Base-by-base conservation (phyloP, 2,888 invertebrate genomes). In the Agrochola litura region DNA sequence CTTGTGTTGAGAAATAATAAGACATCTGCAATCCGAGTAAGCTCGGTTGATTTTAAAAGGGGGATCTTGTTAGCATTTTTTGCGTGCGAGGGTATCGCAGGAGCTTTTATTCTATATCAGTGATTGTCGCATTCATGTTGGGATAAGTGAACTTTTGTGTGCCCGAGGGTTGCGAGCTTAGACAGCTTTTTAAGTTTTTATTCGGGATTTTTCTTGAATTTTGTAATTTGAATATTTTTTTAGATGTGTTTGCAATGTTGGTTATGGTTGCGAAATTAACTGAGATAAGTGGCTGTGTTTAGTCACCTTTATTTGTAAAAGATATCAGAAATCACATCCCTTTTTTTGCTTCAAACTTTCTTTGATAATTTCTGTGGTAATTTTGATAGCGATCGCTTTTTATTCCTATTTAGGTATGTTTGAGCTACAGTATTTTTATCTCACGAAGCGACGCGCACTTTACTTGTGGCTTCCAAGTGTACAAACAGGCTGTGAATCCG, bases 61-160 rank as follows among this genome's bases (percentile, higher is more conserved):
- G 77, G 81, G 75, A 68, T 84, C 87, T 88, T 83, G 86, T 84
- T 72, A 73, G 73, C 72, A 52, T 86, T 91, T 91, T 92, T 91
- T 90, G 86, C 88, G 76, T 77, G 78, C 85, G 86, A 87, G 89
- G 89, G 90, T 91, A 91, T 89, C 90, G 79, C 89, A 79, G 87
- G 84, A 79, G 85, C 82, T 90, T 86, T 82, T 80, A 85, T 89
- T 88, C 87, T 90, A 86, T 88, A 88, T 89, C 88, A 81, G 77
- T 89, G 89, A 89, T 91, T 92, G 89, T 91, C 90, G 91, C 86
- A 91, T 91, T 90, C 89, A 91, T 79, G 37, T 65, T 30, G 88
- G 92, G 90, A 90, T 91, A 91, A 90, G 90, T 89, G 85, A 89
- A 84, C 76, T 79, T 88, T 88, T 88, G 88, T 88, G 70, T 22